Conservation (phyloP, 1,140 invertebrate genomes). For the Platorchestia sp. region DNA sequence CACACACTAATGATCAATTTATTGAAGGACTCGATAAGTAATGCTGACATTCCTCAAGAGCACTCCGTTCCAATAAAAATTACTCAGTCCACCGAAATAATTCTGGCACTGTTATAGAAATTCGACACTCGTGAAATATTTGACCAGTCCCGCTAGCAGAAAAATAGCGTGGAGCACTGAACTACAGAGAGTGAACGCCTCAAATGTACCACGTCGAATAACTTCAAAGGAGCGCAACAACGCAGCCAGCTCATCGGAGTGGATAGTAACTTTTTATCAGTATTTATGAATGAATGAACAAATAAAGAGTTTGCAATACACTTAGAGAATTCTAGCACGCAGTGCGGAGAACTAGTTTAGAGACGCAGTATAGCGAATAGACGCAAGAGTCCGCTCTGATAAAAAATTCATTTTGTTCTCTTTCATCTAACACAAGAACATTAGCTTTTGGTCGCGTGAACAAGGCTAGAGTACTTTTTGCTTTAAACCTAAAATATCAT, state of each 20-base stretch:
- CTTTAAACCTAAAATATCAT: background rate
- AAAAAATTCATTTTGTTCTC: background rate
- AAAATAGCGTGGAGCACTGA: too few relatives aligned
- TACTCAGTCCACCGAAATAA: background rate
- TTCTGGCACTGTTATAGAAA: background rate
- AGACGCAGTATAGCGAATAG: background rate
- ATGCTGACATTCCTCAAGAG: background rate
- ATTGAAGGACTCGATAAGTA: background rate
- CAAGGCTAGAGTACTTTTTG: background rate
- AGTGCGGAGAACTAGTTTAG: background rate
- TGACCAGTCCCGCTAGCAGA: too few relatives aligned
- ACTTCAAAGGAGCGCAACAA: background rate
- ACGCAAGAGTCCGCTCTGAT: background rate
- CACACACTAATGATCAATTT: too few relatives aligned
- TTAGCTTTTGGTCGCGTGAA: background rate
- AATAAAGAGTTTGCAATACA: background rate
- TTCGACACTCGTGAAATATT: background rate
- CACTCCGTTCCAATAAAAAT: background rate
- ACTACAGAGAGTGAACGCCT: too few relatives aligned
- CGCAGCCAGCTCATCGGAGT: background rate
- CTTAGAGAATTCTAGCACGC: background rate
- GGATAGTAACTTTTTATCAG: background rate
- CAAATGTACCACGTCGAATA: too few relatives aligned
- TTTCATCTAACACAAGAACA: background rate
- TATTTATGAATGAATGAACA: background rate